Percentiles rank a stretch among this genome's conserved stretches.
phyloP scores from a whole-genome alignment of 2,888 invertebrate species.

The Watsonalla cultraria region DNA sequence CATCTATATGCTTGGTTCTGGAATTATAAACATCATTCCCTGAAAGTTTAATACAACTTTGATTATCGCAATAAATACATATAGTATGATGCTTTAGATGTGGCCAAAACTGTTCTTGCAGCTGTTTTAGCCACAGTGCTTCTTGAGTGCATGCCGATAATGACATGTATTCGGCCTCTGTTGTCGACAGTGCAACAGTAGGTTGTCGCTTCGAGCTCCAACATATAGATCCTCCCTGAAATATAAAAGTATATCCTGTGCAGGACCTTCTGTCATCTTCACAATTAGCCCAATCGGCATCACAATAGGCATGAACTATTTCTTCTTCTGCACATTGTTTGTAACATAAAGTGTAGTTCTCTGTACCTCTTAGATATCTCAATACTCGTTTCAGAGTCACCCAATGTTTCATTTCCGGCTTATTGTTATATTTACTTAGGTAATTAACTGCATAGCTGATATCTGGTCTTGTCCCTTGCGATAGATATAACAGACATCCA shows the following conservation, averaged over 20 bases:
- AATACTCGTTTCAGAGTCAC: conserved; percentile 8
- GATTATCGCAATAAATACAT: not conserved
- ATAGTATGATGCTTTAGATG: not conserved
- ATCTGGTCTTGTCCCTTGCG: conserved; percentile 9
- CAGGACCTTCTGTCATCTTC: not conserved
- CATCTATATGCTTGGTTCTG: not conserved
- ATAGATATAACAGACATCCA: conserved; percentile 8
- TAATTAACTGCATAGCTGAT: conserved; percentile 7
- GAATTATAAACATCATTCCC: not conserved
- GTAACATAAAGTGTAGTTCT: not conserved
- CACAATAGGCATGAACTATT: conserved; percentile 7
- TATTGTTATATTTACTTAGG: conserved; percentile 7
- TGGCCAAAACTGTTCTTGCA: conserved; percentile 7
- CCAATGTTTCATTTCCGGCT: not conserved
- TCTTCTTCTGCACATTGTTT: not conserved
- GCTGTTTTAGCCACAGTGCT: conserved; percentile 6
- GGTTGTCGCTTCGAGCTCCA: conserved; percentile 2
- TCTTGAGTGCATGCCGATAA: conserved; percentile 11
- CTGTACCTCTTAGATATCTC: conserved; percentile 4
- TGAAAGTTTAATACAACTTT: not conserved
- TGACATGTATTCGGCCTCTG: conserved; percentile 11
- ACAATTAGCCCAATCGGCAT: conserved; percentile 13
- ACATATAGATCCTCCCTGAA: not conserved
- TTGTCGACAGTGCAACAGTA: conserved; percentile 7
- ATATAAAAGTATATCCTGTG: not conserved